phyloP scores from a whole-genome alignment of 1,140 invertebrate species.

The Babylonia areolata region DNA sequence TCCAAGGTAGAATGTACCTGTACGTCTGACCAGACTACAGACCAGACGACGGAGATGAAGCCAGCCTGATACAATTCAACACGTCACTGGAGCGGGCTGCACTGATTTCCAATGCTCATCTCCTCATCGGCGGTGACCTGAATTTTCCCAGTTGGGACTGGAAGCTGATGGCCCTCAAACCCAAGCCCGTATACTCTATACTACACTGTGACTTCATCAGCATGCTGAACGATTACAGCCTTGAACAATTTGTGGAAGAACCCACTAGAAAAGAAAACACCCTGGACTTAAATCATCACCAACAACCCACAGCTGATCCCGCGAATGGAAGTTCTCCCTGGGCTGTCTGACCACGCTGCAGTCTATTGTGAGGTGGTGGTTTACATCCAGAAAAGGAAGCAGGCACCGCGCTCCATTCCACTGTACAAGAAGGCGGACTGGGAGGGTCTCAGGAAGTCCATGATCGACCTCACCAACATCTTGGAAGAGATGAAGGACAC shows the following conservation, averaged over 20 bases:
- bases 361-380: neutral
- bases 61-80: neutral
- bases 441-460: neutral
- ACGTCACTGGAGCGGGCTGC: neutral
- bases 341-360: neutral
- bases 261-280: constrained; percentile 1
- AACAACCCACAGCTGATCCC: neutral
- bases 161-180: neutral
- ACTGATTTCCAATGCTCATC: neutral
- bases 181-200: neutral
- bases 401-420: neutral
- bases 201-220: neutral
- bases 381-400: neutral
- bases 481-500: constrained; percentile 4
- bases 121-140: neutral
- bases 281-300: neutral
- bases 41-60: neutral
- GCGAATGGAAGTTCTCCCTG: neutral
- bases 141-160: constrained; percentile 14
- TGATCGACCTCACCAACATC: neutral
- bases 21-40: neutral
- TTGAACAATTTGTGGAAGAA: neutral
- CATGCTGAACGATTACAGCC: neutral
- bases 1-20: neutral
- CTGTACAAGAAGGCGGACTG: neutral